Percentiles rank a stretch among this genome's conserved stretches.
phyloP scores from a whole-genome alignment of 2,797 vertebrate genomes.

The Gymnocypris eckloni region DNA sequence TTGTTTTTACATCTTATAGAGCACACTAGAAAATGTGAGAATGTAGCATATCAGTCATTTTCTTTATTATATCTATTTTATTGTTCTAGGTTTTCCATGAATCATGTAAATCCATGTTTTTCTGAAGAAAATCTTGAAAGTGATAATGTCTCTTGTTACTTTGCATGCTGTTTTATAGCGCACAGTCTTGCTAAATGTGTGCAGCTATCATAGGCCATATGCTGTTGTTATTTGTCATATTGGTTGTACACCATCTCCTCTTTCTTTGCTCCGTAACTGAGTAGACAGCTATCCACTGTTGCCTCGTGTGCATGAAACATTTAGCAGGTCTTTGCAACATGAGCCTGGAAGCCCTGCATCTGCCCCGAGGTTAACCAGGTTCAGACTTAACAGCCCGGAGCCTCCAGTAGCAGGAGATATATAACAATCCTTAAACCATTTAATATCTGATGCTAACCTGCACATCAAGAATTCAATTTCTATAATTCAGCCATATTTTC shows the following conservation, averaged over 20 bases:
- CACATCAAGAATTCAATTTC: neutral
- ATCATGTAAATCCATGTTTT: neutral
- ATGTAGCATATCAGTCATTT: neutral
- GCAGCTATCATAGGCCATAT: conserved; percentile 5
- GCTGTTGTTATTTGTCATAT: neutral
- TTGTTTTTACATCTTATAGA: neutral
- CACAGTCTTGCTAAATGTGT: neutral
- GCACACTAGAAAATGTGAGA: neutral
- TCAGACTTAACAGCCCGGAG: neutral
- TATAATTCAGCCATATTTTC: neutral
- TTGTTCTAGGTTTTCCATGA: neutral
- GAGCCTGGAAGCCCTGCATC: conserved; percentile 47
- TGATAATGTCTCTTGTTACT: neutral
- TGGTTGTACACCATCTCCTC: neutral
- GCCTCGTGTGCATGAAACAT: conserved; percentile 51
- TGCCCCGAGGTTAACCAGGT: conserved; percentile 47
- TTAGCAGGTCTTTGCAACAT: conserved; percentile 58
- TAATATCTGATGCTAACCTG: neutral
- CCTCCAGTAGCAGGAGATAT: neutral
- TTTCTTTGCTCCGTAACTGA: neutral
- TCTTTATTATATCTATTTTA: neutral
- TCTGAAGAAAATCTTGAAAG: neutral
- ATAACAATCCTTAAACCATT: neutral
- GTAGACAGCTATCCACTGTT: conserved; percentile 21
- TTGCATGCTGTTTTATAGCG: neutral